Evolutionary conservation across 2,113 vertebrate species (phyloP), one percentile per base, ranked within the genome.

Genomic region (Osmerus mordax): DNA sequence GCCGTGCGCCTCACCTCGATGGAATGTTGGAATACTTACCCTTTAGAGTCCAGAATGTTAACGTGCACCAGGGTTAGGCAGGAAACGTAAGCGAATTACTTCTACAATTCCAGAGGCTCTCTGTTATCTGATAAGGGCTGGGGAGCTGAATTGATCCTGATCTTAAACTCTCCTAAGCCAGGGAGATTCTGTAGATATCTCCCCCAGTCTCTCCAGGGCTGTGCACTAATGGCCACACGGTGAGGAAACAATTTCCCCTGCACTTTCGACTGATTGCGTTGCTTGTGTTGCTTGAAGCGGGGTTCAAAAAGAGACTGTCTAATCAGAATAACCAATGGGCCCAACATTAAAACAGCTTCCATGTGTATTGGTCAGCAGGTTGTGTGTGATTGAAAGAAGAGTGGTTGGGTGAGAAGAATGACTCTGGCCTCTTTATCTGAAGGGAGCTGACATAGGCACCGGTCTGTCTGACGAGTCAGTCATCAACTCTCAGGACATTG

Each of bases 221-320:
- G 53, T 52, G 75, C 68, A 86, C 80, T 82, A 75, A 63, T 61
- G 62, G 81, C 88, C 84, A 77, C 86, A 86, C 32, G 74, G 83
- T 77, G 88, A 84, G 86, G 88, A 90, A 89, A 84, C 75, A 87
- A 89, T 91, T 90, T 88, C 72, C 78, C 72, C 79, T 21, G 71
- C 76, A 84, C 84, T 90, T 86, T 84, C 79, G 82, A 36, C 83
- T 90, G 88, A 91, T 89, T 91, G 87, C 84, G 56, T 41, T 70
- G 15, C 32, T 19, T n/a, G 83, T 80, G 79, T 75, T 72, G 67
- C 69, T 86, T 79, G 80, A 71, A 83, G 60, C 76, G 68, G 72
- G 84, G 80, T 76, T 75, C 70, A 72, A 60, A 51, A 82, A 52
- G 29, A 58, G 74, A 67, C 76, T 71, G 81, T 77, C 69, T 78